Evolutionary conservation across 2,888 invertebrate species (phyloP), one percentile per base, ranked within the genome.

Genomic region (Drosophila fulvimacula): DNA sequence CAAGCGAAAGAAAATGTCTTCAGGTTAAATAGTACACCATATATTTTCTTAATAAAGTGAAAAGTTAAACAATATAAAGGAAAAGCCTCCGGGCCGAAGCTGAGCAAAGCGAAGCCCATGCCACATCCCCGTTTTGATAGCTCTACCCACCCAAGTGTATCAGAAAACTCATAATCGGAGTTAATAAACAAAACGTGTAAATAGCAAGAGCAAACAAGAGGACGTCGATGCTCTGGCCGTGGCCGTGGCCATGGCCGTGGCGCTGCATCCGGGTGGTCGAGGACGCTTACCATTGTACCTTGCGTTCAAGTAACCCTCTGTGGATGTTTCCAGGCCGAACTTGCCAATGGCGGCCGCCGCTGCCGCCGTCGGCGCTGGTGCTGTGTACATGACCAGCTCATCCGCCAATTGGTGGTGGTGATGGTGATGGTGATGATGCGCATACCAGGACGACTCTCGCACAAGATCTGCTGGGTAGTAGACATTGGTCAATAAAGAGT

Each of bases 241-340:
- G 46, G 41, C 51, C n/a, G n/a, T n/a, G n/a, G n/a, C n/a, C n/a
- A n/a, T 66, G 59, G 63, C 24, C 44, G 44, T 49, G 73, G 44
- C 52, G 73, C 68, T 79, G 71, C 69, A 81, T 71, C 69, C 85
- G 73, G 84, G 59, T 53, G 81, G 82, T 78, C 80, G 87, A 73
- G 83, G 82, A 80, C 82, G 89, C 92, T 92, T 90, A 92, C 92
- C 92, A 85, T 92, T 92, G 82, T 92, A 92, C 90, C 92, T 91
- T 84, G 92, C 90, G 84, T 90, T 92, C 72, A 92, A 89, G 87
- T 92, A 92, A 75, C 90, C 91, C 76, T 92, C 92, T 56, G 92
- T 90, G 38, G 91, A 87, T 59, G 89, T 89, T 76, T 92, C 92
- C 68, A 92, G 81, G 34, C 92, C 92, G 73, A 90, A 92, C 70